These are phyloP conservation scores for Ptychoptera contaminata DNA, from an alignment of 2,888 invertebrate genomes.

Conservation along the genomic window DNA sequence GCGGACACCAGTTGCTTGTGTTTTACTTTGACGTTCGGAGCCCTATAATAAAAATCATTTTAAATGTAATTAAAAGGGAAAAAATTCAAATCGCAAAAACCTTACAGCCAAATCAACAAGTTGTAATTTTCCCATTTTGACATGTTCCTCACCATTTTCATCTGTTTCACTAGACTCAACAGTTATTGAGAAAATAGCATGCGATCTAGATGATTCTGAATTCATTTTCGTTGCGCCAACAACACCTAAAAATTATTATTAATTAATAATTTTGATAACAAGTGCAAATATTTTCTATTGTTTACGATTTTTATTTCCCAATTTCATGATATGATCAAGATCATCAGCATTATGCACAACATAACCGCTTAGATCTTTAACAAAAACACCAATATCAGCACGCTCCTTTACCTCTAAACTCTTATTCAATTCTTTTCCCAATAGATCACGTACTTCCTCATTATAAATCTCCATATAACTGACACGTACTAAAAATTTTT, in stretches of 20 bases:
- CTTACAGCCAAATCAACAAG: slow-evolving; percentile 90
- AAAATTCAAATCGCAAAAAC: slow-evolving; percentile 13
- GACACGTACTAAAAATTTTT: slow-evolving; percentile 90
- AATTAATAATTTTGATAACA: not conserved
- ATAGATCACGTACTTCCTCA: slow-evolving; percentile 91
- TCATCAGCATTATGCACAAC: slow-evolving; percentile 97
- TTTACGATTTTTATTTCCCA: slow-evolving; percentile 84
- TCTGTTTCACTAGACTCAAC: slow-evolving; percentile 86
- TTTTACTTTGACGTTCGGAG: slow-evolving; percentile 93
- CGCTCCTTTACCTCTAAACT: slow-evolving; percentile 88
- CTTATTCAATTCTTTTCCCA: slow-evolving; percentile 74
- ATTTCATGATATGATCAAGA: slow-evolving; percentile 83
- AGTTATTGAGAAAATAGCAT: slow-evolving; percentile 96
- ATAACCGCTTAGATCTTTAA: slow-evolving; percentile 91
- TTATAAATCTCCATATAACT: slow-evolving; percentile 99
- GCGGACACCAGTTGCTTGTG: slow-evolving; percentile 84
- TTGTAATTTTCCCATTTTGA: slow-evolving; percentile 92
- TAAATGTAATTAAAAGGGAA: slow-evolving; percentile 3
- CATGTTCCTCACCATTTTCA: slow-evolving; percentile 67
- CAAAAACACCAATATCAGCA: slow-evolving; percentile 93
- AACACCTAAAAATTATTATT: slow-evolving; percentile 32
- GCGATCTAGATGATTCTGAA: slow-evolving; percentile 87
- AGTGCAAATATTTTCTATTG: slow-evolving; percentile 18
- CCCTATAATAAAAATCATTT: slow-evolving; percentile 41
- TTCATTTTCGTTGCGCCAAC: slow-evolving; percentile 96